These are phyloP conservation scores for Neodiprion lecontei DNA, from an alignment of 1,140 invertebrate genomes.

Conservation along the genomic window DNA sequence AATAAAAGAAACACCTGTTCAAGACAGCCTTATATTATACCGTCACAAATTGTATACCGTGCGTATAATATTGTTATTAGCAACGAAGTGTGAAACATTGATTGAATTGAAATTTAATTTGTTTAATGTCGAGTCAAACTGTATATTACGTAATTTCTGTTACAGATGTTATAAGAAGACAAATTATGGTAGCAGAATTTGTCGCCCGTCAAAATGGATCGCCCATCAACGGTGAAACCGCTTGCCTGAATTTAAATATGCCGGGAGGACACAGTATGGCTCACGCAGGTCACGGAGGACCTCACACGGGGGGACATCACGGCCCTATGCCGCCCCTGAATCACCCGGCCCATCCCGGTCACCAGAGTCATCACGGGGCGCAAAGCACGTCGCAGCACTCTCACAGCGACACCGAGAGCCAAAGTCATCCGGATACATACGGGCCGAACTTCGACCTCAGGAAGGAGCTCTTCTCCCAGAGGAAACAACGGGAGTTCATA, in stretches of 20 bases:
- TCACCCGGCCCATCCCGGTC: constrained; percentile 55
- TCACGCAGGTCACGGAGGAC: constrained; percentile 44
- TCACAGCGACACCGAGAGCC: constrained; percentile 40
- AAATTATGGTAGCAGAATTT: constrained; percentile 86
- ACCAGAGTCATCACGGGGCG: constrained; percentile 52
- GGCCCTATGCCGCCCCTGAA: constrained; percentile 46
- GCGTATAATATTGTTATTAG: too few relatives aligned
- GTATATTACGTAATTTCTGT: constrained; percentile 32
- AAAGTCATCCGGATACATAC: constrained; percentile 48
- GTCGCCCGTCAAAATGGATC: constrained; percentile 76
- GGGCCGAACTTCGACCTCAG: constrained; percentile 64
- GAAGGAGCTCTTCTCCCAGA: constrained; percentile 82
- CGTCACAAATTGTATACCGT: too few relatives aligned
- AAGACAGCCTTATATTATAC: too few relatives aligned
- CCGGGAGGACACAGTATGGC: constrained; percentile 62
- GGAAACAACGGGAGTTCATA: constrained; percentile 95
- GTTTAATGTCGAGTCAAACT: background rate
- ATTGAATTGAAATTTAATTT: background rate
- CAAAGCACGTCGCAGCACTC: constrained; percentile 52
- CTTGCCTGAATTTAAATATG: constrained; percentile 65
- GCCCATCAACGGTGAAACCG: constrained; percentile 72
- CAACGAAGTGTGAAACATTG: too few relatives aligned
- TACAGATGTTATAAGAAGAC: constrained; percentile 74
- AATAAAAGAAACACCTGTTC: too few relatives aligned
- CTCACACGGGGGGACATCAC: constrained; percentile 43